Evolutionary conservation across 64 coral and sea anemone genomes (phyloP).

Genomic region (Stichodactyla mertensii): DNA sequence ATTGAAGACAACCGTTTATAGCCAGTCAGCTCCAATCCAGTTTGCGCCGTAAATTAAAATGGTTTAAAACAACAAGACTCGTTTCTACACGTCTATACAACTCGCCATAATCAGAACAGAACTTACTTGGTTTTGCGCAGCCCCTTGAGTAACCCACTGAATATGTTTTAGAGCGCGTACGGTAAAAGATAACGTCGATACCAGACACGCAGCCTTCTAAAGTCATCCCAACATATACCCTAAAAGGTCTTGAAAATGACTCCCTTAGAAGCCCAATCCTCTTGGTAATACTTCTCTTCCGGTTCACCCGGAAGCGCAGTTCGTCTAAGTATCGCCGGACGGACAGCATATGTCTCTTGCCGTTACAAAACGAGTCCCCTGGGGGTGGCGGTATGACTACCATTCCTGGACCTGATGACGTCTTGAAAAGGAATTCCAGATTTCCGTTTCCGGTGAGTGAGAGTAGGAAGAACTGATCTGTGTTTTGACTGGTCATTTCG

Average conservation of each 20-base stretch:
- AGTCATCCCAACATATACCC: slow-evolving; percentile 19
- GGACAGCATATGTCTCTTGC: slow-evolving; percentile 22
- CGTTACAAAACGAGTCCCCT: slow-evolving; percentile 36
- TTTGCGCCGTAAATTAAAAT: no score
- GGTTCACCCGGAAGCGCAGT: slow-evolving; percentile 29
- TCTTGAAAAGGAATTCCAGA: slow-evolving; percentile 41
- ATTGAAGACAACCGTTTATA: no score
- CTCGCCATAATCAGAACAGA: neutral
- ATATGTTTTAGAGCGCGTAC: neutral
- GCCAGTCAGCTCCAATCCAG: no score
- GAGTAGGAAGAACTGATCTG: slow-evolving; percentile 35
- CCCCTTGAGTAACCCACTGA: slow-evolving; percentile 16
- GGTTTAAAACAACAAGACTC: no score
- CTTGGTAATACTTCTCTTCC: neutral
- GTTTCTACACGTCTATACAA: no score
- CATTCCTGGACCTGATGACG: slow-evolving; percentile 17
- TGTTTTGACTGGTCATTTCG: slow-evolving; percentile 34
- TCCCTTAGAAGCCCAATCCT: neutral
- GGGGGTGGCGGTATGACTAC: slow-evolving; percentile 13
- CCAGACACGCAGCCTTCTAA: slow-evolving; percentile 47
- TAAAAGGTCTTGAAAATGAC: slow-evolving; percentile 21
- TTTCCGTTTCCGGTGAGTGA: slow-evolving; percentile 26
- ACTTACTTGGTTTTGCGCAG: slow-evolving; percentile 33
- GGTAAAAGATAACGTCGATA: slow-evolving; percentile 2
- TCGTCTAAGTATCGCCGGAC: neutral